phyloP scores from a whole-genome alignment of 1,140 invertebrate species.

The Diorhabda sublineata region DNA sequence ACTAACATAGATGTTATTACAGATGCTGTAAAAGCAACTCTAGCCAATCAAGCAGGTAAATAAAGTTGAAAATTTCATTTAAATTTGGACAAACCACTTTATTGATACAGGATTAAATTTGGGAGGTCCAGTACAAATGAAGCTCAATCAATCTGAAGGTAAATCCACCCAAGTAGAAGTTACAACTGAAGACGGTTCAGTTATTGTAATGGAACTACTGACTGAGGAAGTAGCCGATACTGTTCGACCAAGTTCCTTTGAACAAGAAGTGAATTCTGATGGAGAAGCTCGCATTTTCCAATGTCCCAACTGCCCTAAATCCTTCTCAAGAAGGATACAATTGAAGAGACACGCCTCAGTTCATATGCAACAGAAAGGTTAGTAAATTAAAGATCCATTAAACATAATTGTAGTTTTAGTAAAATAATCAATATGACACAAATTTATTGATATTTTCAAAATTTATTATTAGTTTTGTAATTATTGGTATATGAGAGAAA shows the following conservation, averaged over 20 bases:
- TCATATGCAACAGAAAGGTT: slow-evolving; percentile 55
- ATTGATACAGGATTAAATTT: slow-evolving; percentile 36
- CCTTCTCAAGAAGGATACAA: slow-evolving; percentile 55
- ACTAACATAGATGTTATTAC: slow-evolving; percentile 43
- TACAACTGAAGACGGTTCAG: slow-evolving; percentile 47
- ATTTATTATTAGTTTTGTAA: too few relatives aligned
- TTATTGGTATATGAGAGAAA: too few relatives aligned
- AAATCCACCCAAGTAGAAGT: slow-evolving; percentile 48
- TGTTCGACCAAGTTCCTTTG: slow-evolving; percentile 5
- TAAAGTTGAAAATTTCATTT: not conserved
- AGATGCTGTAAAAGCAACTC: slow-evolving; percentile 45
- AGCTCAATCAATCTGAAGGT: slow-evolving; percentile 42
- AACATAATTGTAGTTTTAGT: not conserved
- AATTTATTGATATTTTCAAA: too few relatives aligned
- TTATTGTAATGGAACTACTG: slow-evolving; percentile 48
- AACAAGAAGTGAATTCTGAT: slow-evolving; percentile 37
- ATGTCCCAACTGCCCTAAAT: slow-evolving; percentile 57
- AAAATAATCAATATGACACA: too few relatives aligned
- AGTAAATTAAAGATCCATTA: not conserved
- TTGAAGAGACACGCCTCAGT: slow-evolving; percentile 58
- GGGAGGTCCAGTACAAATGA: slow-evolving; percentile 43
- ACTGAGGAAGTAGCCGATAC: slow-evolving; percentile 40
- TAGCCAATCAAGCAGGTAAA: slow-evolving; percentile 41
- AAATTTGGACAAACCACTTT: not conserved
- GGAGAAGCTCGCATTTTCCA: slow-evolving; percentile 56